Base-by-base conservation (phyloP, 2,888 invertebrate genomes). In the Teleogryllus oceanicus region DNA sequence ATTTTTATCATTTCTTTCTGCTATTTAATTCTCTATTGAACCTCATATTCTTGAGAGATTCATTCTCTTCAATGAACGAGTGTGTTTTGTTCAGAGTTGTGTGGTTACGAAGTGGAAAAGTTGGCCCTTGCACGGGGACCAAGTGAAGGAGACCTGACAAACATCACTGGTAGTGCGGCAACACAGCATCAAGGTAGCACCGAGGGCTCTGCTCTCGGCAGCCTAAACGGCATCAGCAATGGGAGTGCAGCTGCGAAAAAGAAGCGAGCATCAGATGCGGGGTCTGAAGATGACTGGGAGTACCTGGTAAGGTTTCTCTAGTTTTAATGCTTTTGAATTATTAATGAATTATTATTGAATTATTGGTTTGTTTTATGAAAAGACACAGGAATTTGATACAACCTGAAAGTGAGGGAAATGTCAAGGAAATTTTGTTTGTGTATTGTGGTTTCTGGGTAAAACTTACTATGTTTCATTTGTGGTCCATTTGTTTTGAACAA, bases 201-300 rank as follows among this genome's bases (percentile, higher is more conserved):
- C 8, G 37, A 37, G 5, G 37, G 37, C 37, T 8, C 37, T 37
- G 37, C 37, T 8, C 37, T 37, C 8, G 37, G 37, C 37, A 37
- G 8, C 37, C 37, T 37, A 4, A 37, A 37, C 37, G 82, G 84
- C 80, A 88, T 88, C 79, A 89, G 89, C 4, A 87, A 87, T 80
- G 37, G 37, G 37, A n/a, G 62, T 62, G 90, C 90, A 10, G 90
- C 91, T 78, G 89, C 92, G 0, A 96, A 96, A 86, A 94, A 95
- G 84, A 93, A 94, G 84, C 91, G 92, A 84, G 92, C 92, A 0
- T 93, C 93, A n/a, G 93, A 93, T 83, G 91, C 91, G 78, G 96
- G 95, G 0, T 91, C 92, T 0, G 90, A 92, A 82, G 93, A 94
- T 83, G 97, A 97, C 86, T 97, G 96, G 96, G 90, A 92, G 0